phyloP scores from a whole-genome alignment of 1,140 invertebrate species.

The Lepidurus packardi region DNA sequence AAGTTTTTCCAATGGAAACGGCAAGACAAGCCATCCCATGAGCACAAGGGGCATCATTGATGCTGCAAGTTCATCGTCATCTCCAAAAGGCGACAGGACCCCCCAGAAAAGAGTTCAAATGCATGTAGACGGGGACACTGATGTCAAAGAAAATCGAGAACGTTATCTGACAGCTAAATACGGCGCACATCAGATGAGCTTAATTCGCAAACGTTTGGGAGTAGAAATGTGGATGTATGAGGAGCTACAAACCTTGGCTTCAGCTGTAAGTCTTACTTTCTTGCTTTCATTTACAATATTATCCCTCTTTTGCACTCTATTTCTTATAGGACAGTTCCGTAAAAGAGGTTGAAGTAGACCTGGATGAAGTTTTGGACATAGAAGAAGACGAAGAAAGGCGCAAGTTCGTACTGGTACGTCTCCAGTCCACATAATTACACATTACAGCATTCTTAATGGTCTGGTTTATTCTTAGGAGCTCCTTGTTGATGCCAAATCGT shows the following conservation, averaged over 20 bases:
- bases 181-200: slow-evolving; percentile 91
- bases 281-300: not conserved
- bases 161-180: slow-evolving; percentile 96
- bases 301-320: slow-evolving; percentile 30
- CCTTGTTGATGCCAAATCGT: slow-evolving; percentile 34
- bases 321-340: slow-evolving; percentile 41
- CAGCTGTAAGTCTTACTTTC: slow-evolving; percentile 55
- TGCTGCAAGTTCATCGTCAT: slow-evolving; percentile 24
- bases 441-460: slow-evolving; percentile 5
- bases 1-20: not conserved
- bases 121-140: slow-evolving; percentile 74
- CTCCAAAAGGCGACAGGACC: slow-evolving; percentile 24
- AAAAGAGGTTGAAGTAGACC: slow-evolving; percentile 80
- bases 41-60: slow-evolving; percentile 32
- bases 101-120: slow-evolving; percentile 59
- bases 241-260: slow-evolving; percentile 81
- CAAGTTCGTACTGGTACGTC: slow-evolving; percentile 69
- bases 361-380: slow-evolving; percentile 88
- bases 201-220: slow-evolving; percentile 85
- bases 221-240: slow-evolving; percentile 98
- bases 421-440: not conserved
- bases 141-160: slow-evolving; percentile 76
- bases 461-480: slow-evolving; percentile 31
- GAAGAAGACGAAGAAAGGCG: slow-evolving; percentile 76
- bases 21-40: slow-evolving; percentile 24